A percentile compares a stretch with the other conserved stretches of the same genome.
Conservation (phyloP, 1,140 invertebrate genomes). For the Chrysomallon squamiferum region DNA sequence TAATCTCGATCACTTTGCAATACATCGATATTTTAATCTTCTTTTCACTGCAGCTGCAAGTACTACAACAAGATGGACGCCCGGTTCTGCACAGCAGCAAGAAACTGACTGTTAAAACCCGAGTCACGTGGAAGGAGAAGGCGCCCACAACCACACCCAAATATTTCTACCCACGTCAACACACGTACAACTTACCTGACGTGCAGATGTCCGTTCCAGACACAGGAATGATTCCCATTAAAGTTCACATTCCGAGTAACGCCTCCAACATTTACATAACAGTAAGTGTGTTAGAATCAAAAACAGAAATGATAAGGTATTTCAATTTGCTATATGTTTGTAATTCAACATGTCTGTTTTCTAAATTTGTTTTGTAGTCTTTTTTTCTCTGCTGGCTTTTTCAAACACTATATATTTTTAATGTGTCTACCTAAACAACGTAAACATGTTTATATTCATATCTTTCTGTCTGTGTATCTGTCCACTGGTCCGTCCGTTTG, state of each 20-base stretch:
- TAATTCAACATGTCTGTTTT: too few species aligned
- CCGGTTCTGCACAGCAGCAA: slow-evolving; percentile 27
- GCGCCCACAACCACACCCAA: slow-evolving; percentile 20
- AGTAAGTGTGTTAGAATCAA: slow-evolving; percentile 34
- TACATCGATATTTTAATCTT: too few species aligned
- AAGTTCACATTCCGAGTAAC: slow-evolving; percentile 41
- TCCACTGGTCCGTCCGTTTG: too few species aligned
- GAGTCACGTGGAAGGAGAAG: slow-evolving; percentile 26
- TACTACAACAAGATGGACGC: slow-evolving; percentile 42
- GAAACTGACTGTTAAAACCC: slow-evolving; percentile 13
- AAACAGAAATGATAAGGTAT: too few species aligned
- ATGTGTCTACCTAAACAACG: too few species aligned
- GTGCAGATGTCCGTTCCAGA: slow-evolving; percentile 35
- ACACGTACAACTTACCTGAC: slow-evolving; percentile 18
- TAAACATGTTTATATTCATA: too few species aligned
- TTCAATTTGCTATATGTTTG: too few species aligned
- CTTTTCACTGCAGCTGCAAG: slow-evolving; percentile 34
- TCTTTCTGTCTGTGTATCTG: too few species aligned
- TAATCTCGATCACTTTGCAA: background rate
- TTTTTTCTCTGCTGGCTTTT: too few species aligned
- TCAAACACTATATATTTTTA: too few species aligned
- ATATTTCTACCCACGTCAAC: slow-evolving; percentile 20
- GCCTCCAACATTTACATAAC: slow-evolving; percentile 36
- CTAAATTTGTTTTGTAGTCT: too few species aligned
- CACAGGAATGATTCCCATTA: slow-evolving; percentile 41